These are phyloP conservation scores for Rhodinocichla rosea DNA, from an alignment of 2,113 vertebrate species.

Conservation along the genomic window DNA sequence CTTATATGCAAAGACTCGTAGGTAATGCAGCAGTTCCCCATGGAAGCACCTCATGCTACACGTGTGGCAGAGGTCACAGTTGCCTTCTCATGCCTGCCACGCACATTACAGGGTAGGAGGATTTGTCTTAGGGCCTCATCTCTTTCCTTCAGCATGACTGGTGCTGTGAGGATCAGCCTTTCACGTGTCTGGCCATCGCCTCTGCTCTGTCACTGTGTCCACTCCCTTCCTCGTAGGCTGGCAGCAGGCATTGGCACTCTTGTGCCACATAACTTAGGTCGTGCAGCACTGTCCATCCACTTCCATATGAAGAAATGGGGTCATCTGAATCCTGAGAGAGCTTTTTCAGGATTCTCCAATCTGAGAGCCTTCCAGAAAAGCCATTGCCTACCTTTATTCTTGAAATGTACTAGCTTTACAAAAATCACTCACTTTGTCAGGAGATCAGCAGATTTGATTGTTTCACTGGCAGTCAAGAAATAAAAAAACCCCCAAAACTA, in stretches of 20 bases:
- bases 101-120: not conserved
- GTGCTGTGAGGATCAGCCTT: not conserved
- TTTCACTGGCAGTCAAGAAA: not conserved
- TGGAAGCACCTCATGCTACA: rapidly evolving
- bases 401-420: not conserved
- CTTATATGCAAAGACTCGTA: rapidly evolving
- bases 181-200: rapidly evolving
- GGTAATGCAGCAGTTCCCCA: not conserved
- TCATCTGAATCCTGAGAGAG: not conserved
- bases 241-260: not conserved
- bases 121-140: not conserved
- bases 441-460: not conserved
- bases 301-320: not conserved
- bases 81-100: not conserved
- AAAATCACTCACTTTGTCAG: not conserved
- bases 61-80: not conserved
- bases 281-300: not conserved
- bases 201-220: not conserved
- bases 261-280: not conserved
- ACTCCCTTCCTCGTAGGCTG: not conserved
- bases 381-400: not conserved
- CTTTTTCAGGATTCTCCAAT: not conserved
- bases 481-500: not conserved
- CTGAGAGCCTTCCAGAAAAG: not conserved
- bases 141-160: not conserved